Conservation (phyloP, 2,797 vertebrate genomes). For the Sternarchorhynchus goeldii region DNA sequence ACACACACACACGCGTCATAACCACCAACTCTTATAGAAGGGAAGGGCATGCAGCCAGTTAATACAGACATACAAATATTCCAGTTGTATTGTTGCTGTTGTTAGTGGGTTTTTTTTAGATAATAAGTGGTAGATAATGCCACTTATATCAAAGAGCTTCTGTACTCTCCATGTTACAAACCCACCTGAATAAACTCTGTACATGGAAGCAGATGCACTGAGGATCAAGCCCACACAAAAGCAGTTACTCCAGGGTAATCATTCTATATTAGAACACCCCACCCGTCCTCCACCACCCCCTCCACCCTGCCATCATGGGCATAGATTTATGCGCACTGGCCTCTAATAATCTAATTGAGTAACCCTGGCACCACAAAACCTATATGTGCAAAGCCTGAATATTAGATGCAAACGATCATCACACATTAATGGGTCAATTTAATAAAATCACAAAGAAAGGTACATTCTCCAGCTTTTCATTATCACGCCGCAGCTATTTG, state of each 20-base stretch:
- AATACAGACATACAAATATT: not conserved
- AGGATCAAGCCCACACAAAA: conserved; percentile 73
- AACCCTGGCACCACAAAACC: conserved; percentile 14
- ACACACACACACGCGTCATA: conserved; percentile 19
- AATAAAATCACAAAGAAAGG: conserved; percentile 23
- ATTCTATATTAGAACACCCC: conserved; percentile 76
- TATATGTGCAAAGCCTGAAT: conserved; percentile 5
- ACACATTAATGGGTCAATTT: conserved; percentile 1
- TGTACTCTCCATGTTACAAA: not conserved
- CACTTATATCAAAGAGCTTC: not conserved
- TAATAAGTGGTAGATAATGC: too few species aligned
- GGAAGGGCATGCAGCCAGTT: conserved; percentile 6
- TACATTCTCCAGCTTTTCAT: conserved; percentile 65
- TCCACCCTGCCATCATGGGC: conserved; percentile 15
- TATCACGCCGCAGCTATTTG: conserved; percentile 88
- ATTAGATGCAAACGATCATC: conserved; percentile 33
- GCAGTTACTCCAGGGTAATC: conserved; percentile 73
- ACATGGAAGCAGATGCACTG: conserved; percentile 43
- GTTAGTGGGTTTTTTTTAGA: too few species aligned
- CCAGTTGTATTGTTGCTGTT: too few species aligned
- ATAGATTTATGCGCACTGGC: conserved; percentile 31
- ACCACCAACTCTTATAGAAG: not conserved
- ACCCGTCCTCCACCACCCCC: conserved; percentile 33
- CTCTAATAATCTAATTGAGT: conserved; percentile 29
- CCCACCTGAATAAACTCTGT: not conserved